Evolutionary conservation across 2,113 vertebrate species (phyloP).

Genomic region (Mixornis gularis): DNA sequence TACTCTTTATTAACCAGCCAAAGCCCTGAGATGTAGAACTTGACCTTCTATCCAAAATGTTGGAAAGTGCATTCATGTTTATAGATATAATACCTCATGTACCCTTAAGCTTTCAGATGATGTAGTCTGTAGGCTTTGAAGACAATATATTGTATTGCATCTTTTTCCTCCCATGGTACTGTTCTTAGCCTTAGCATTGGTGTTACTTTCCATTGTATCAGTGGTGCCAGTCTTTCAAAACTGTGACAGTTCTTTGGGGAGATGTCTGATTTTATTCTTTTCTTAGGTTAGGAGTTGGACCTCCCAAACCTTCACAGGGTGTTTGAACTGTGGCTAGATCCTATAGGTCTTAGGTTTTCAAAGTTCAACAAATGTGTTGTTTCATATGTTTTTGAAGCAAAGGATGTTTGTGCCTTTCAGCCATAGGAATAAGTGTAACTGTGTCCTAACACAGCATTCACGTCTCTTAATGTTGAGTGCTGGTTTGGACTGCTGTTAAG

Average conservation of each 20-base stretch:
- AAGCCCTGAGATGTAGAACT: background rate
- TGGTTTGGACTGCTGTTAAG: background rate
- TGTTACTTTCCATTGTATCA: background rate
- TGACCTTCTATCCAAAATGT: background rate
- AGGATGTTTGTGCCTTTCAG: background rate
- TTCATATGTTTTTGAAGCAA: background rate
- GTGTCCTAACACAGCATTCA: background rate
- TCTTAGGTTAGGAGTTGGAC: background rate
- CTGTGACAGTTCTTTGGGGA: background rate
- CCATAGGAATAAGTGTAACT: background rate
- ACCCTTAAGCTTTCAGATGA: background rate
- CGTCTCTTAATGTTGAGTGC: background rate
- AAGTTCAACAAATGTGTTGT: background rate
- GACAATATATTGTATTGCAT: fast-evolving
- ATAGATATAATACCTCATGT: background rate
- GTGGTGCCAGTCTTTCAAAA: background rate
- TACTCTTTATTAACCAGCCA: background rate
- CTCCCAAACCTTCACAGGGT: background rate
- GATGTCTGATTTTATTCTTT: background rate
- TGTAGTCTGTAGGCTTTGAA: background rate
- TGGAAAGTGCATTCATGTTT: background rate
- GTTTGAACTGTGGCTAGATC: background rate
- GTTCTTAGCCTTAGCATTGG: background rate
- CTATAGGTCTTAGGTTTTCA: background rate
- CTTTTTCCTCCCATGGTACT: background rate